A percentile compares a stretch with the other conserved stretches of the same genome.
Evolutionary conservation across 2,888 invertebrate genomes (phyloP).

Genomic region (Caenorhabditis auriculariae): DNA sequence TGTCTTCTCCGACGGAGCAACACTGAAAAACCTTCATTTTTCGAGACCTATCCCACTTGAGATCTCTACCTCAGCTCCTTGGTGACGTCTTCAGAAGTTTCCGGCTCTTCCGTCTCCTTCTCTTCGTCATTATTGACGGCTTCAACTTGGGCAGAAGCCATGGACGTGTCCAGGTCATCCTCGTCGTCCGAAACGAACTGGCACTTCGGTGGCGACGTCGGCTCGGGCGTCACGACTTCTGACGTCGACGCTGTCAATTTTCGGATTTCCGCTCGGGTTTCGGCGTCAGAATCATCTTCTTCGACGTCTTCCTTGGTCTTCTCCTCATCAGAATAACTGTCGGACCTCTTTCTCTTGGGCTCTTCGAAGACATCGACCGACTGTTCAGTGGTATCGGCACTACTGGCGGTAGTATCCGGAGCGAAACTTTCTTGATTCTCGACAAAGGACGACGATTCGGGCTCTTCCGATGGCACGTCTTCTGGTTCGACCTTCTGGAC

Average conservation of each 20-base stretch:
- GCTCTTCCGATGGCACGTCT: not conserved
- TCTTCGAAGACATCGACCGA: conserved; percentile 5
- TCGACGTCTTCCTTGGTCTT: not conserved
- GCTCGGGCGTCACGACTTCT: no score
- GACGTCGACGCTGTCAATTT: no score
- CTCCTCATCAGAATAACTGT: conserved; percentile 2
- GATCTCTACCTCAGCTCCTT: conserved; percentile 3
- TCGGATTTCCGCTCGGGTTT: no score
- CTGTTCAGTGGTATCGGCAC: not conserved
- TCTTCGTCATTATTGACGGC: conserved; percentile 2
- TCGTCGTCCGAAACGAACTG: conserved; percentile 3
- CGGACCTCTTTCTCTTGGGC: no score
- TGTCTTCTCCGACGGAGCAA: conserved; percentile 4
- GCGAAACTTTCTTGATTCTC: no score
- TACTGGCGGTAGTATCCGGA: conserved; percentile 3
- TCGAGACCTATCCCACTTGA: not conserved
- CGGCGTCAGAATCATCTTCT: not conserved
- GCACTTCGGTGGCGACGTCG: no score
- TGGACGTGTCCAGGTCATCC: conserved; percentile 1
- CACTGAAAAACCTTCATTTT: conserved; percentile 1
- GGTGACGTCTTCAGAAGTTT: not conserved
- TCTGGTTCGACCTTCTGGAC: not conserved
- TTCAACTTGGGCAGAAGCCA: not conserved
- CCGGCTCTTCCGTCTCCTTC: conserved; percentile 1
- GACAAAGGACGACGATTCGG: no score